Base-by-base conservation (phyloP, 2,888 invertebrate genomes). In the Timema podura region DNA sequence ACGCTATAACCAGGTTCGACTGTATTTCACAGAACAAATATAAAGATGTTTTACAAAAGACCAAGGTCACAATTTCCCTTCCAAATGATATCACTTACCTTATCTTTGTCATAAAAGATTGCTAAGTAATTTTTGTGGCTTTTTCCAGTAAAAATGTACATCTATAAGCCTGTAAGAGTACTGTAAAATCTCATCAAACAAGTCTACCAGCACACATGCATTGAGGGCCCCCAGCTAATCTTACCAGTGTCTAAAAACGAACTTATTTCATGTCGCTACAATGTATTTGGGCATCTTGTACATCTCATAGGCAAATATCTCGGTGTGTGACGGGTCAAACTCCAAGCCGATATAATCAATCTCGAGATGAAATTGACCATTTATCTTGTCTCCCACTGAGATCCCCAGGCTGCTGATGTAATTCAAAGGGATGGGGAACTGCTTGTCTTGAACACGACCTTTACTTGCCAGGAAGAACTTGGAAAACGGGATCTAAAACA, bases 301-400 rank as follows among this genome's bases (percentile, higher is more conserved):
- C 88, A 91, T 89, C 87, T 99, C 98, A 82, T 99, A 99, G 0
- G 97, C 96, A 82, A 90, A 92, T 74, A 90, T 88, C 84, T 98
- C 97, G 0, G 81, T 84, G 76, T 95, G 91, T 70, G 85, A 86
- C 0, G 89, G 88, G 83, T 98, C 96, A 78, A 83, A 87, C 79
- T 93, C 91, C 57, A 96, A 79, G 13, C 95, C 98, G 73, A 99
- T 88, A 80, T 93, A 98, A 82, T 96, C 98, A 69, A 96, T 89
- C 85, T 96, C 98, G 75, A 99, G 85, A 75, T 85, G 85, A 82
- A 97, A 99, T 1, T 89, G 89, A 0, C 98, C 98, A 73, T 89
- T 86, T 73, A 90, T 87, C 73, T 88, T 86, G 78, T 96, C 96
- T 2, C 87, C 90, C 30, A 91, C 85, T 0, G 95, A 89, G 74